Percentiles rank a stretch among this genome's conserved stretches.
These are phyloP conservation scores for Danaus plexippus DNA, from an alignment of 1,140 invertebrate species.

Conservation along the genomic window DNA sequence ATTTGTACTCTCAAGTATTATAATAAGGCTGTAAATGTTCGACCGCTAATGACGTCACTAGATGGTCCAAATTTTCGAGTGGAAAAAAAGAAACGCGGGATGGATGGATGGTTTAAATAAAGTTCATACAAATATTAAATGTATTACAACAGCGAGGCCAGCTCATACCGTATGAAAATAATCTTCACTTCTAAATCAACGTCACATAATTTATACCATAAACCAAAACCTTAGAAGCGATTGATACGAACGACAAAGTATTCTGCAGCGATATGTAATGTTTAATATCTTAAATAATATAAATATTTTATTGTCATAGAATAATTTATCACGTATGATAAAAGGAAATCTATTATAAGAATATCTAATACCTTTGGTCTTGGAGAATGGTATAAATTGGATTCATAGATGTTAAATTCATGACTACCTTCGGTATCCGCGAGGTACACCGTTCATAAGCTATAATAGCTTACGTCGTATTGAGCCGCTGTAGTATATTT, in stretches of 20 bases:
- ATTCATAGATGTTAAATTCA: slow-evolving; percentile 18
- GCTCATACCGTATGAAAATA: slow-evolving; percentile 31
- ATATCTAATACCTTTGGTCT: slow-evolving; percentile 38
- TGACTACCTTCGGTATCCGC: slow-evolving; percentile 43
- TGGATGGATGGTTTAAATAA: slow-evolving; percentile 17
- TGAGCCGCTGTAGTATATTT: slow-evolving; percentile 68
- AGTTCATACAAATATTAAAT: slow-evolving; percentile 30
- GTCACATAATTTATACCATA: slow-evolving; percentile 35
- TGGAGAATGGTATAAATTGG: slow-evolving; percentile 46
- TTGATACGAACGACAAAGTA: slow-evolving; percentile 16
- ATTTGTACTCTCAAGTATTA: slow-evolving; percentile 59
- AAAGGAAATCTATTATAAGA: slow-evolving; percentile 25
- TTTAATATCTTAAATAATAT: slow-evolving; percentile 35
- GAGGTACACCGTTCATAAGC: slow-evolving; percentile 55
- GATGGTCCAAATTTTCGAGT: slow-evolving; percentile 52
- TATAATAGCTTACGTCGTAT: slow-evolving; percentile 67
- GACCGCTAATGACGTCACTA: slow-evolving; percentile 49
- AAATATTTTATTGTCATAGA: slow-evolving; percentile 59
- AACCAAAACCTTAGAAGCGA: slow-evolving; percentile 38
- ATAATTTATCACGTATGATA: slow-evolving; percentile 39
- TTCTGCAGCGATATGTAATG: slow-evolving; percentile 27
- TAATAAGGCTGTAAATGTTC: slow-evolving; percentile 34
- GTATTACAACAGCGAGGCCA: slow-evolving; percentile 36
- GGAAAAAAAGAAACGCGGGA: slow-evolving; percentile 26
- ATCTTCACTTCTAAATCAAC: slow-evolving; percentile 24